Conservation (phyloP, 2,888 invertebrate genomes). For the Coelopa pilipes region DNA sequence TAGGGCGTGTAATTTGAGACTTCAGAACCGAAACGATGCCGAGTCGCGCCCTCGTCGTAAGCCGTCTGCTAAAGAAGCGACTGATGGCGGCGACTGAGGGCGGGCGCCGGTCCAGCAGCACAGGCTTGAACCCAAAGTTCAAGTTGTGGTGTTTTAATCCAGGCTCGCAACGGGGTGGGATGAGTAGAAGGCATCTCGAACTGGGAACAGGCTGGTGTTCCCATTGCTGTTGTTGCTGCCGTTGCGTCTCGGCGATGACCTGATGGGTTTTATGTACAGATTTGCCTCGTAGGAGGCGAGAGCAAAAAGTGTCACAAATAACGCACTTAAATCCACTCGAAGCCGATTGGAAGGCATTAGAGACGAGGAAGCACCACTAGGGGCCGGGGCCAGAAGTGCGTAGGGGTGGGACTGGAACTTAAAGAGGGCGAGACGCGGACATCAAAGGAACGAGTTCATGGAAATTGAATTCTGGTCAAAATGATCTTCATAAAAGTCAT, state of each 20-base stretch:
- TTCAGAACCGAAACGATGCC: constrained; percentile 47
- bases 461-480: too few species aligned
- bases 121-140: constrained; percentile 57
- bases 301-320: constrained; percentile 49
- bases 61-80: constrained; percentile 9
- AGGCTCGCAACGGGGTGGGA: constrained; percentile 12
- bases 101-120: neutral
- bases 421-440: neutral
- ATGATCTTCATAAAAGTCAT: too few species aligned
- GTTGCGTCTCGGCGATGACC: neutral
- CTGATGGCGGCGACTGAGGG: neutral
- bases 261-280: neutral
- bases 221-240: neutral
- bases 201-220: neutral
- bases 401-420: neutral
- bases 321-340: constrained; percentile 52
- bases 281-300: constrained; percentile 28
- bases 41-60: constrained; percentile 40
- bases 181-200: too few species aligned
- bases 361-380: neutral
- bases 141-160: constrained; percentile 58
- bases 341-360: constrained; percentile 56
- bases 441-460: too few species aligned
- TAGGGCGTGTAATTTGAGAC: constrained; percentile 29
- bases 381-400: too few species aligned